phyloP scores from a whole-genome alignment of 2,797 vertebrate species.

The Dicrostonyx torquatus region DNA sequence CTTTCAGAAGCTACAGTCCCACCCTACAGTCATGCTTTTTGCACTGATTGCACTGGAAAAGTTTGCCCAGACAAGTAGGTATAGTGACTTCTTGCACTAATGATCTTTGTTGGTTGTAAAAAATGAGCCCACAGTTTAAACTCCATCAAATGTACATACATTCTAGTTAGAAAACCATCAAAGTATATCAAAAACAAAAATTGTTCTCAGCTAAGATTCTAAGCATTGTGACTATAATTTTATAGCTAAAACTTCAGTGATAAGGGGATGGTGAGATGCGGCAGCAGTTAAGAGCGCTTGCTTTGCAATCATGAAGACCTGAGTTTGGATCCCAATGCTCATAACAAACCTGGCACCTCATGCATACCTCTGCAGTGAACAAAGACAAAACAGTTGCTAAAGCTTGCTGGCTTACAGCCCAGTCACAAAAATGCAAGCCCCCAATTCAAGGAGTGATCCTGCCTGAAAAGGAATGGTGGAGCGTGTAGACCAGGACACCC shows the following conservation, averaged over 20 bases:
- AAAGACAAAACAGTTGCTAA: not conserved
- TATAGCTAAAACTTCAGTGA: constrained; percentile 26
- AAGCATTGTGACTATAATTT: constrained; percentile 19
- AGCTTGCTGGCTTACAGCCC: not conserved
- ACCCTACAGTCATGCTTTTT: constrained; percentile 99
- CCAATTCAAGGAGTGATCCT: not conserved
- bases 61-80: constrained; percentile 99
- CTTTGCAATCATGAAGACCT: not conserved
- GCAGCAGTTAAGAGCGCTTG: not conserved
- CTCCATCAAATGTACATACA: not conserved
- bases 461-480: not conserved
- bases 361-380: not conserved
- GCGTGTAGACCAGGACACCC: not conserved
- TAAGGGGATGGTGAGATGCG: not conserved
- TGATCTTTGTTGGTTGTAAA: constrained; percentile 41
- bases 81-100: constrained; percentile 50
- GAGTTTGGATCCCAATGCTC: not conserved
- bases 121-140: not conserved
- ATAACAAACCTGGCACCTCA: not conserved
- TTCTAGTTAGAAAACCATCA: constrained; percentile 34
- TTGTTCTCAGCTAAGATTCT: constrained; percentile 36
- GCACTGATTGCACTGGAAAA: constrained; percentile 99
- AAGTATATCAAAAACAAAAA: constrained; percentile 34
- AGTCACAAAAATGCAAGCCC: not conserved
- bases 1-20: constrained; percentile 95